A percentile compares a stretch with the other conserved stretches of the same genome.
Conservation (phyloP, 2,888 invertebrate species). For the Drosophila fulvimacula region DNA sequence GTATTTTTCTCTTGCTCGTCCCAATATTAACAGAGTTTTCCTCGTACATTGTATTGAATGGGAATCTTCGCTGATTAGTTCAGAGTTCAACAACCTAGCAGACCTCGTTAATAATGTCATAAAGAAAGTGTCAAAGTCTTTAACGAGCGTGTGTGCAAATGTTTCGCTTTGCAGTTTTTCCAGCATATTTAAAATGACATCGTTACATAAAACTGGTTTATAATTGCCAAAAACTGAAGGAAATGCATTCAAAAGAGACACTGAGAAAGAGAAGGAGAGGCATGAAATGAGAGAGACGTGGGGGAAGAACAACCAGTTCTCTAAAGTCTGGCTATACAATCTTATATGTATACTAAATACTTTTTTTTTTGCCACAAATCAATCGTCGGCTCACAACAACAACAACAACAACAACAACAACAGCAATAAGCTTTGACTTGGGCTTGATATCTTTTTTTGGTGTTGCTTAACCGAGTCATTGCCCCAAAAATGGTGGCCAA, state of each 20-base stretch:
- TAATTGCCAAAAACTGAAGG: slow-evolving; percentile 47
- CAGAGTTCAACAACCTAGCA: slow-evolving; percentile 63
- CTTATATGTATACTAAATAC: slow-evolving; percentile 30
- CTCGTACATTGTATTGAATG: slow-evolving; percentile 11
- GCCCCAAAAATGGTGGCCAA: slow-evolving; percentile 74
- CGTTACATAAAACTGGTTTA: slow-evolving; percentile 71
- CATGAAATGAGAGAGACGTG: not conserved
- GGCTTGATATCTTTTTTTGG: slow-evolving; percentile 18
- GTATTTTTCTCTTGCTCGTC: not conserved
- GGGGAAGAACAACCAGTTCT: slow-evolving; percentile 37
- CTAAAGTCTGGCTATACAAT: slow-evolving; percentile 10
- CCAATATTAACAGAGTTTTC: not conserved
- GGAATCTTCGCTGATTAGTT: slow-evolving; percentile 21
- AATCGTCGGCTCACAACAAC: slow-evolving; percentile 15
- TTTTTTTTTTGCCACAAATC: slow-evolving; percentile 25
- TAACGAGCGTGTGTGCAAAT: slow-evolving; percentile 39
- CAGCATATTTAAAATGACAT: slow-evolving; percentile 36
- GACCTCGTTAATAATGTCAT: slow-evolving; percentile 37
- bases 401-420: slow-evolving; percentile 8
- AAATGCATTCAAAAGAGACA: slow-evolving; percentile 30
- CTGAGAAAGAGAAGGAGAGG: no score
- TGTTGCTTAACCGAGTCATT: slow-evolving; percentile 71
- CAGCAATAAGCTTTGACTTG: slow-evolving; percentile 2
- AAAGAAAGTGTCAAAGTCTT: slow-evolving; percentile 69
- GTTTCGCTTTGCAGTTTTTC: slow-evolving; percentile 56